A percentile compares a stretch with the other conserved stretches of the same genome.
These are phyloP conservation scores for Microcebus murinus DNA, from an alignment of 2,113 vertebrate genomes.

Conservation along the genomic window DNA sequence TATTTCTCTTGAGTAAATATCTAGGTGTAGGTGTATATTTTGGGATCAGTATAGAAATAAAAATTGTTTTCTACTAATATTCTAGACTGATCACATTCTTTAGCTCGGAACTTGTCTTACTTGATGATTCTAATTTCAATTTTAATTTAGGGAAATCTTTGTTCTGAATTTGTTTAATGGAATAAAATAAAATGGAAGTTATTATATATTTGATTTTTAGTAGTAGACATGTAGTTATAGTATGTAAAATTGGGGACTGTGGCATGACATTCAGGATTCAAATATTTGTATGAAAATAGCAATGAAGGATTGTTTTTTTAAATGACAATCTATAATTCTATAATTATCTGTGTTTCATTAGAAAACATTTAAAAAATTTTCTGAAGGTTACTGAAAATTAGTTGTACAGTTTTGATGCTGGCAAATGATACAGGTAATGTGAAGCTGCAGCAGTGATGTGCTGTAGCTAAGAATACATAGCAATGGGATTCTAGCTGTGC, in stretches of 20 bases:
- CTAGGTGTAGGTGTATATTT: neutral
- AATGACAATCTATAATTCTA: neutral
- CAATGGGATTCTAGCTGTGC: neutral
- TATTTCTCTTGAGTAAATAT: constrained; percentile 9
- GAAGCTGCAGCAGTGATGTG: neutral
- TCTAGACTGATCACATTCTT: constrained; percentile 6
- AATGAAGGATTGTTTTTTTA: neutral
- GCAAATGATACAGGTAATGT: neutral
- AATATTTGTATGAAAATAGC: neutral
- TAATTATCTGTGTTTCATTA: neutral
- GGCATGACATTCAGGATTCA: neutral
- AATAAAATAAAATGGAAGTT: constrained; percentile 19
- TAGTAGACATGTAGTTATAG: neutral
- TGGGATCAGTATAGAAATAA: neutral
- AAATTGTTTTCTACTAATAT: constrained; percentile 6
- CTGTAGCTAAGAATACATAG: neutral
- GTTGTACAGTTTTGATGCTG: neutral
- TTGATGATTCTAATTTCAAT: constrained; percentile 1
- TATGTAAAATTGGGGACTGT: neutral
- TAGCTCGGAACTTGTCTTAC: constrained; percentile 43
- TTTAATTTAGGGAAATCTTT: neutral
- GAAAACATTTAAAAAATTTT: neutral
- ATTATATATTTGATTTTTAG: neutral
- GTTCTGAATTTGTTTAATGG: neutral
- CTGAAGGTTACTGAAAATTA: neutral